Base-by-base conservation (phyloP, 2,113 vertebrate genomes). In the Mirza zaza region DNA sequence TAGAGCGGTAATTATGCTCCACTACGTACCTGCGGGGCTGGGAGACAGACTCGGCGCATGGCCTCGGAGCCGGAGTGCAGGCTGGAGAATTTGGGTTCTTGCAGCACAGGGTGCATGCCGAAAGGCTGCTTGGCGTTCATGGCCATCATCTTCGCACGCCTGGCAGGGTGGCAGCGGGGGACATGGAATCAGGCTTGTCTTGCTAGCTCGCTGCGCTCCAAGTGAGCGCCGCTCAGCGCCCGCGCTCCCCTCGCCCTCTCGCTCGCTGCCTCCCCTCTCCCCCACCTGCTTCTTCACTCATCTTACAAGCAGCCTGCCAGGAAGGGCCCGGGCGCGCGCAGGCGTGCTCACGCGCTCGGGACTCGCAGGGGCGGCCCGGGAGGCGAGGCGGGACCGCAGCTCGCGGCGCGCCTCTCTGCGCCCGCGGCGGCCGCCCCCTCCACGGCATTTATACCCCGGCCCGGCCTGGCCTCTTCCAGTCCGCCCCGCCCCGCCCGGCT, bases 71-170 rank as follows among this genome's bases (percentile, higher is more conserved):
- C 97, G 96, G 99, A 97, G 98, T 99, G 99, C 98, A 99, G 98
- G 98, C 99, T 97, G 98, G 99, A 97, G 98, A 99, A 99, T 98
- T 99, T 99, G 98, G 99, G 99, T 97, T 99, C 99, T 96, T 99
- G 99, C 94, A 99, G 99, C 92, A 99, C 99, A 50, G 99, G 98
- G 98, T 99, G 99, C 99, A 99, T 98, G 98, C 99, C 97, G 99
- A 99, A 99, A 79, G 99, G 99, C 99, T 99, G 99, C 99, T 99
- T 99, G 98, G 99, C 98, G 99, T 99, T 99, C 99, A 99, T 99
- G 98, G 99, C 98, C 99, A 99, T 99, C 99, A 99, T 99, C 99
- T 97, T 98, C 87, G 97, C 98, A 97, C 98, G 96, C 98, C 99
- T 98, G 97, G 98, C 98, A 95, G 98, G 98, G 98, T 97, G 98